phyloP scores from a whole-genome alignment of 2,797 vertebrate genomes.

The Microctenopoma lineatum region DNA sequence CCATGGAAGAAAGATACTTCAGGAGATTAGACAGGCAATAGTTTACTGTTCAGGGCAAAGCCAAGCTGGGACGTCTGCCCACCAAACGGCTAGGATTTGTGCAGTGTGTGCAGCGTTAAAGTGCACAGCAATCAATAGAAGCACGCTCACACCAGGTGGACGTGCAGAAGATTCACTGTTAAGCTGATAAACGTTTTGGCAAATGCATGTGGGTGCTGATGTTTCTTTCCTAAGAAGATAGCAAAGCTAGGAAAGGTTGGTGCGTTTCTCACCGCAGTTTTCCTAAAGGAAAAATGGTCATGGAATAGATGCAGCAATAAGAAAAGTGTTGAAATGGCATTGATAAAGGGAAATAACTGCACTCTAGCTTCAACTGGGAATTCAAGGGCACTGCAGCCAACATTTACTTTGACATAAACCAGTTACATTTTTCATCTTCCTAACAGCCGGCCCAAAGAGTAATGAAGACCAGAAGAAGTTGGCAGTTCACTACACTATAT shows the following conservation, averaged over 20 bases:
- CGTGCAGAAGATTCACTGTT: constrained; percentile 28
- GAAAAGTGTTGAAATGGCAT: not conserved
- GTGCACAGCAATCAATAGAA: constrained; percentile 24
- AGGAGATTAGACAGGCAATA: constrained; percentile 56
- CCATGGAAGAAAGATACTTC: constrained; percentile 30
- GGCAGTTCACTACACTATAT: constrained; percentile 82
- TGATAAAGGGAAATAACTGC: not conserved
- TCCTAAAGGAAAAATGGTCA: not conserved
- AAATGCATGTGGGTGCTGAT: not conserved
- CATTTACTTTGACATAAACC: not conserved
- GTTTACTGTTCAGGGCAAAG: constrained; percentile 26
- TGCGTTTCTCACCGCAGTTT: not conserved
- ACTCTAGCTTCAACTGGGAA: not conserved
- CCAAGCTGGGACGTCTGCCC: constrained; percentile 47
- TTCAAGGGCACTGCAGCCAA: not conserved
- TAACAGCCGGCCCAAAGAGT: constrained; percentile 81
- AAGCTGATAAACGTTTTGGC: constrained; percentile 48
- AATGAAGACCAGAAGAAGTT: constrained; percentile 84
- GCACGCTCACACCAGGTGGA: constrained; percentile 27
- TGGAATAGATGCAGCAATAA: too few species aligned
- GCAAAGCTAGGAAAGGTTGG: not conserved
- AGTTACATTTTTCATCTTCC: not conserved
- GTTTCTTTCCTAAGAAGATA: constrained; percentile 12
- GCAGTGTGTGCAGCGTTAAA: constrained; percentile 37
- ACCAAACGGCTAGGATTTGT: constrained; percentile 50